These are phyloP conservation scores for Luscinia luscinia DNA, from an alignment of 2,797 vertebrate species.

Conservation along the genomic window DNA sequence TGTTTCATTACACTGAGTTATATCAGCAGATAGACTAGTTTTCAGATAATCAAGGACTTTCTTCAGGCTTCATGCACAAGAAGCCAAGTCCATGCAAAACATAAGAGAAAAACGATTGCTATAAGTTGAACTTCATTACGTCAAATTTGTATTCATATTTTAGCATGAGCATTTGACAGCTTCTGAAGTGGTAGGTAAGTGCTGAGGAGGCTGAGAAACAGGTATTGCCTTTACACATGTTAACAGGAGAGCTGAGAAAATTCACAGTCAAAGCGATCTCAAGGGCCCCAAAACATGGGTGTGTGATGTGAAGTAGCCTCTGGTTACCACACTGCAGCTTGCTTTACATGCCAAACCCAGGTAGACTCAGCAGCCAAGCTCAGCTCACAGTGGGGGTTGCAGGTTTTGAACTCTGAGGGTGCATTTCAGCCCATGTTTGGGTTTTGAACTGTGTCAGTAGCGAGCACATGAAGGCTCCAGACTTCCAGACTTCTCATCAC, in stretches of 20 bases:
- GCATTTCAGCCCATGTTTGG: not conserved
- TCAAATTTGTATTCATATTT: not conserved
- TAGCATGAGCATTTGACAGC: not conserved
- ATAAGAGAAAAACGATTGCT: not conserved
- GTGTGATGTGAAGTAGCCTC: not conserved
- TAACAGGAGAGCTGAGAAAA: slow-evolving; percentile 30
- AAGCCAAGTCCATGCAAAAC: not conserved
- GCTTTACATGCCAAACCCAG: not conserved
- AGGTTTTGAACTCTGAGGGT: not conserved
- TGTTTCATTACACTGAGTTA: not conserved
- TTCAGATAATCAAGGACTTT: not conserved
- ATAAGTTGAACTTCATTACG: not conserved
- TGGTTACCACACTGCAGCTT: not conserved
- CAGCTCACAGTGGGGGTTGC: not conserved
- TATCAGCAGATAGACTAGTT: not conserved
- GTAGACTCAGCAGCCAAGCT: not conserved
- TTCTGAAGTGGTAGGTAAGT: not conserved
- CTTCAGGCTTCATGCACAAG: not conserved
- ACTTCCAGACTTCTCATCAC: not conserved
- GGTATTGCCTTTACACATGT: not conserved
- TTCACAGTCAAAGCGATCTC: not conserved
- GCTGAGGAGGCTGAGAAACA: not conserved
- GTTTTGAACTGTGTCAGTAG: not conserved
- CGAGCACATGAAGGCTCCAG: not conserved
- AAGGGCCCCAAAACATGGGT: not conserved